phyloP scores from a whole-genome alignment of 2,113 vertebrate species.

The Hymenochirus boettgeri region DNA sequence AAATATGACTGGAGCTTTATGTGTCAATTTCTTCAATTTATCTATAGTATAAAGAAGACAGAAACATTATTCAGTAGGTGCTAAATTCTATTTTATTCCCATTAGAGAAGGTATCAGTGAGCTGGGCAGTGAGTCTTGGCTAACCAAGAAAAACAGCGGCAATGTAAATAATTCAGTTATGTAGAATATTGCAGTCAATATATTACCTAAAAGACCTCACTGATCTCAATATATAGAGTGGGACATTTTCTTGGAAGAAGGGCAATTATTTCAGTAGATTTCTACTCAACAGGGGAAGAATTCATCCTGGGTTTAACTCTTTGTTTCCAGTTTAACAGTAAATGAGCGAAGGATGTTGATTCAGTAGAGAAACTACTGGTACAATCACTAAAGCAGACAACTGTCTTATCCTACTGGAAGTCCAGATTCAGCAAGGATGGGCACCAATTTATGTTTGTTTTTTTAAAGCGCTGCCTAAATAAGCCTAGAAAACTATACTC shows the following conservation, averaged over 20 bases:
- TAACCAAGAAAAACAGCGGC: conserved; percentile 39
- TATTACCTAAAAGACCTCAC: conserved; percentile 36
- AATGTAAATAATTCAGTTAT: conserved; percentile 41
- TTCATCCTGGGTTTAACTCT: no score
- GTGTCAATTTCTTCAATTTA: conserved; percentile 41
- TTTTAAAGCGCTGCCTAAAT: no score
- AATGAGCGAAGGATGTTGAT: no score
- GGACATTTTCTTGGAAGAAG: conserved; percentile 30
- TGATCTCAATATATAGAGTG: conserved; percentile 36
- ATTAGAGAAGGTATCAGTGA: conserved; percentile 38
- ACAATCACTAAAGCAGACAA: no score
- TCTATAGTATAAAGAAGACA: conserved; percentile 40
- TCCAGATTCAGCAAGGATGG: no score
- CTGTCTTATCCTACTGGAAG: no score
- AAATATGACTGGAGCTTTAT: conserved; percentile 38
- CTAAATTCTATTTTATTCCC: conserved; percentile 43
- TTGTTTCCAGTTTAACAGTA: no score
- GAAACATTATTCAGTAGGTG: conserved; percentile 40
- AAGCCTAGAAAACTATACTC: no score
- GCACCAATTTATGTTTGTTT: no score
- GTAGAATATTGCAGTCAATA: conserved; percentile 38
- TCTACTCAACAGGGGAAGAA: no score
- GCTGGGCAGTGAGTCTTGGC: conserved; percentile 9
- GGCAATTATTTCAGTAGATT: conserved; percentile 30
- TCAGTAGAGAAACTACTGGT: no score